These are phyloP conservation scores for Xestobium rufovillosum DNA, from an alignment of 2,888 invertebrate species.

Conservation along the genomic window DNA sequence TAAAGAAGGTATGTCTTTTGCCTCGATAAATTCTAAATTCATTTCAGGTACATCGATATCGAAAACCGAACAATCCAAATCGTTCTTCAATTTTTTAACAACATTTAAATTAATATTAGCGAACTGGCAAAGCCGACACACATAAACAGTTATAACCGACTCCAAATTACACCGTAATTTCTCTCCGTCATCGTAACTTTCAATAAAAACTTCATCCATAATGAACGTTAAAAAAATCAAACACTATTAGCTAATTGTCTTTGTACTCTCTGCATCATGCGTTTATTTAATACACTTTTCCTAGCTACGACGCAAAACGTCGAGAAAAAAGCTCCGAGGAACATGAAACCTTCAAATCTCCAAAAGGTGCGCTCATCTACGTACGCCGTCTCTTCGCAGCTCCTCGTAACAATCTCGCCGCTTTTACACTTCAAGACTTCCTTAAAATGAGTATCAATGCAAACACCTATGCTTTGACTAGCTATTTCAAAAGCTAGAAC, in stretches of 20 bases:
- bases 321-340: conserved; percentile 57
- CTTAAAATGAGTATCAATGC: conserved; percentile 75
- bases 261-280: conserved; percentile 60
- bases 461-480: conserved; percentile 74
- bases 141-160: not conserved
- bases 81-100: conserved; percentile 35
- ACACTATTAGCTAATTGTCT: conserved; percentile 62
- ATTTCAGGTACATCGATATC: conserved; percentile 36
- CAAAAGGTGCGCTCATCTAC: conserved; percentile 78
- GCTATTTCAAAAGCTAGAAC: conserved; percentile 66
- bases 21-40: conserved; percentile 36
- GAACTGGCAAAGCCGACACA: too few relatives aligned
- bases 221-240: too few relatives aligned
- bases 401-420: conserved; percentile 73
- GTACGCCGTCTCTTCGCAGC: conserved; percentile 80
- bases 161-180: not conserved
- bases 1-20: conserved; percentile 39
- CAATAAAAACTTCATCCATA: not conserved
- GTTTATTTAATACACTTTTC: conserved; percentile 58
- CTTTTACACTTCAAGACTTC: conserved; percentile 73
- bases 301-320: conserved; percentile 58
- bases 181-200: too few relatives aligned
- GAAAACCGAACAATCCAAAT: conserved; percentile 30
- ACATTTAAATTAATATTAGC: conserved; percentile 45
- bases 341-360: conserved; percentile 69